Percentiles rank a stretch among this genome's conserved stretches.
Conservation (phyloP, 2,113 vertebrate genomes). For the Lepus europaeus region DNA sequence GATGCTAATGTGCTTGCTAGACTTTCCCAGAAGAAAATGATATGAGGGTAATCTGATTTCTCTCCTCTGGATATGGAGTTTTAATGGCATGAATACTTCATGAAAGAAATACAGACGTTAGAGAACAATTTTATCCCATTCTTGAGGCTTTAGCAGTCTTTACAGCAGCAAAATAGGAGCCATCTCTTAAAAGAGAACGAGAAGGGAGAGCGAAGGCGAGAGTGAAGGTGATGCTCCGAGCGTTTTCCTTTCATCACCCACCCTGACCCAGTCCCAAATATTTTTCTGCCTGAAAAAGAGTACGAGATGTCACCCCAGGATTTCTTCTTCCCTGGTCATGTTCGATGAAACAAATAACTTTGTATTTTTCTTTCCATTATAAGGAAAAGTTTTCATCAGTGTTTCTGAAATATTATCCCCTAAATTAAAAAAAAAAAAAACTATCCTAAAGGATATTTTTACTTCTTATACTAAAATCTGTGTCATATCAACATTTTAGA, state of each 20-base stretch:
- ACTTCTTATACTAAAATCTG: background rate
- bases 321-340: slow-evolving; percentile 36
- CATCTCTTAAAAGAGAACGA: slow-evolving; percentile 38
- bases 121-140: slow-evolving; percentile 66
- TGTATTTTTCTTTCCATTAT: slow-evolving; percentile 23
- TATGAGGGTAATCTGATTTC: slow-evolving; percentile 49
- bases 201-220: background rate
- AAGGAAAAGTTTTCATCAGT: slow-evolving; percentile 29
- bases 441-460: slow-evolving; percentile 15
- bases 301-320: background rate
- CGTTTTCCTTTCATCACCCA: background rate
- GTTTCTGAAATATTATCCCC: background rate
- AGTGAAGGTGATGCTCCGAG: background rate
- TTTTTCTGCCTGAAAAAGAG: background rate
- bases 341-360: slow-evolving; percentile 48
- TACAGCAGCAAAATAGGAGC: slow-evolving; percentile 59
- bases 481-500: background rate
- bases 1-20: slow-evolving; percentile 61
- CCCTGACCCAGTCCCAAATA: background rate
- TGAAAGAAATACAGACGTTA: slow-evolving; percentile 63
- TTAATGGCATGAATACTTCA: slow-evolving; percentile 74
- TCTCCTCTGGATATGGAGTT: slow-evolving; percentile 26
- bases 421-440: background rate
- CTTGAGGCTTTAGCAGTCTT: slow-evolving; percentile 62
- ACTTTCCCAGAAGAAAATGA: slow-evolving; percentile 72